Evolutionary conservation across 2,888 invertebrate genomes (phyloP).

Genomic region (Epirrhoe tristata): DNA sequence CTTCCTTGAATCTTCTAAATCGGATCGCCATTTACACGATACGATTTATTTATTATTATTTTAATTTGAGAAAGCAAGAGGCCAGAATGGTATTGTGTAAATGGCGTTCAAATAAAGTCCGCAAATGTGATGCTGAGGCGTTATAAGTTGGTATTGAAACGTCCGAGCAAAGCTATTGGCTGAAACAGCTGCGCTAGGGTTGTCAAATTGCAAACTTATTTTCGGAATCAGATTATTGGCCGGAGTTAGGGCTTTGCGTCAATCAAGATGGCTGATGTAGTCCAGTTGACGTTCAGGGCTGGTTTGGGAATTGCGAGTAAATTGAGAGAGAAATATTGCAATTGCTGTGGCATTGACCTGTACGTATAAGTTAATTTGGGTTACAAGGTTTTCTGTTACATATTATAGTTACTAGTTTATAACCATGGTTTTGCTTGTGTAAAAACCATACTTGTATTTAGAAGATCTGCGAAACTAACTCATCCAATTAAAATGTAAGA

Average conservation of each 20-base stretch:
- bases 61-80: too few relatives aligned
- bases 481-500: too few relatives aligned
- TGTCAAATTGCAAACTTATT: constrained; percentile 79
- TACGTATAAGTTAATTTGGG: neutral
- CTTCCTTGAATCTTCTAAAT: neutral
- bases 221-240: constrained; percentile 74
- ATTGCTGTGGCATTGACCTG: neutral
- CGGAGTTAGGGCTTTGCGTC: constrained; percentile 65
- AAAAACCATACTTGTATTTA: too few relatives aligned
- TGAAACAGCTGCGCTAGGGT: constrained; percentile 79
- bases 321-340: neutral
- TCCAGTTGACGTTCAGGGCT: constrained; percentile 34
- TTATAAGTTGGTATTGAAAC: constrained; percentile 41
- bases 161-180: constrained; percentile 77
- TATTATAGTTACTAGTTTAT: too few relatives aligned
- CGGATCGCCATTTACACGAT: neutral
- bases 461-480: too few relatives aligned
- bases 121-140: constrained; percentile 15
- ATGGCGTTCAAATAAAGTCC: constrained; percentile 28
- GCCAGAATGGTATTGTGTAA: too few relatives aligned
- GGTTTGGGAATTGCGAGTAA: constrained; percentile 8
- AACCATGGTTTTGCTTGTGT: too few relatives aligned
- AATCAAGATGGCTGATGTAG: constrained; percentile 48
- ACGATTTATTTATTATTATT: too few relatives aligned
- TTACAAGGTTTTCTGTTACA: neutral